Evolutionary conservation across 2,888 invertebrate species (phyloP).

Genomic region (Mesochorus sp.): DNA sequence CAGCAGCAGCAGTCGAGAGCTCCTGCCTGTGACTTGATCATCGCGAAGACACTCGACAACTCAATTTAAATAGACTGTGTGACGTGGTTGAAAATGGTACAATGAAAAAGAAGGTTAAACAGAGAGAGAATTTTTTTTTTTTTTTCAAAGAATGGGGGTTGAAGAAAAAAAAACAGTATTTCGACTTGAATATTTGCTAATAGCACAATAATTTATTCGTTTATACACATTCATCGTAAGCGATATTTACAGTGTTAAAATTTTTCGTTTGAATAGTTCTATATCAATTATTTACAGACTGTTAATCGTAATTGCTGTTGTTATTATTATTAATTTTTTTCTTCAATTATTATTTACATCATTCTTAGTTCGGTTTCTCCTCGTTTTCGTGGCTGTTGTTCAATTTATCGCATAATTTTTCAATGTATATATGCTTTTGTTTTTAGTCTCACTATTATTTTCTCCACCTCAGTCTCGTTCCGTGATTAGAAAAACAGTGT

Average conservation of each 20-base stretch:
- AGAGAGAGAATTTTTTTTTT: too few relatives aligned
- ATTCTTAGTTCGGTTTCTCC: slow-evolving; percentile 55
- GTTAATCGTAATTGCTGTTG: slow-evolving; percentile 36
- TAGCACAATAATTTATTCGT: slow-evolving; percentile 78
- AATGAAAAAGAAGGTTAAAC: background rate
- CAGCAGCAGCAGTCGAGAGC: slow-evolving; percentile 5
- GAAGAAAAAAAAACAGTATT: background rate
- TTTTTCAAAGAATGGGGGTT: too few relatives aligned
- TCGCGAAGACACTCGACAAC: background rate
- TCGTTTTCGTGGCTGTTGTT: slow-evolving; percentile 35
- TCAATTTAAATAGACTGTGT: background rate
- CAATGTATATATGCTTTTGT: slow-evolving; percentile 1
- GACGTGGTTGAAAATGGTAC: background rate
- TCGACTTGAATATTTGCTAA: slow-evolving; percentile 54
- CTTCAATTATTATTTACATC: slow-evolving; percentile 54
- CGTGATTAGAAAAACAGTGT: background rate
- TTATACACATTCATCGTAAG: slow-evolving; percentile 77
- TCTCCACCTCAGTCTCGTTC: background rate
- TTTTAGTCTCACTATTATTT: background rate
- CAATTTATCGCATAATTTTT: slow-evolving; percentile 17
- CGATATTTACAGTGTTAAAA: slow-evolving; percentile 79
- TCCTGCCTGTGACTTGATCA: background rate
- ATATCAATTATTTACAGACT: slow-evolving; percentile 65
- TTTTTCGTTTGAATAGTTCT: slow-evolving; percentile 57
- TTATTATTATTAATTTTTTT: slow-evolving; percentile 16